These are phyloP conservation scores for Patella vulgata DNA, from an alignment of 1,140 invertebrate genomes.

Conservation along the genomic window DNA sequence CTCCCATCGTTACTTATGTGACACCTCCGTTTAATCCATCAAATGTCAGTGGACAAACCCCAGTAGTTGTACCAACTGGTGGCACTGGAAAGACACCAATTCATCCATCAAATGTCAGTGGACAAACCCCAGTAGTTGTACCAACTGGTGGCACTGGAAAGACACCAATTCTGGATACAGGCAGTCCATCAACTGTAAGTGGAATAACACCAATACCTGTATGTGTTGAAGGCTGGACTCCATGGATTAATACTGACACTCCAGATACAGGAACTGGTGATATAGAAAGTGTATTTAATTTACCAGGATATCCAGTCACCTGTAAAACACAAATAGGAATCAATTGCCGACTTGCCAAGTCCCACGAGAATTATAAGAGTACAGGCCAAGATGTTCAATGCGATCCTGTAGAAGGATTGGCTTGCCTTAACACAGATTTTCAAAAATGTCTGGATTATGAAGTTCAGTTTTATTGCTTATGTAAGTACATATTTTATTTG, in stretches of 20 bases:
- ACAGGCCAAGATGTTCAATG: conserved; percentile 45
- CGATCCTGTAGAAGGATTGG: conserved; percentile 30
- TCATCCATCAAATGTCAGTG: conserved; percentile 12
- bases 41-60: conserved; percentile 3
- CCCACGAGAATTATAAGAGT: conserved; percentile 27
- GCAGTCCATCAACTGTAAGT: conserved; percentile 1
- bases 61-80: conserved; percentile 5
- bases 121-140: conserved; percentile 4
- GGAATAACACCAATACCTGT: conserved; percentile 13
- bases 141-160: conserved; percentile 12
- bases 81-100: conserved; percentile 12
- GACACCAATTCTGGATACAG: conserved; percentile 16
- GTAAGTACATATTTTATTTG: conserved; percentile 34
- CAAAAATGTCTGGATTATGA: conserved; percentile 47
- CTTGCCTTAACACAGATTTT: conserved; percentile 27
- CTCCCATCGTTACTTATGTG: neutral
- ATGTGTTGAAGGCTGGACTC: conserved; percentile 62
- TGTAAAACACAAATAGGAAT: conserved; percentile 37
- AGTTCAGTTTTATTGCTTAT: conserved; percentile 44
- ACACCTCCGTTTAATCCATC: conserved; percentile 25
- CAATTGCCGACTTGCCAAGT: conserved; percentile 34
- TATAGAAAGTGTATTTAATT: conserved; percentile 46
- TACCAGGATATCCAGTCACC: conserved; percentile 41
- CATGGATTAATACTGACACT: conserved; percentile 60
- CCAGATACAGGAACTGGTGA: conserved; percentile 52